Percentiles rank a stretch among this genome's conserved stretches.
Evolutionary conservation across 1,140 invertebrate genomes (phyloP).

Genomic region (Grapholita molesta): DNA sequence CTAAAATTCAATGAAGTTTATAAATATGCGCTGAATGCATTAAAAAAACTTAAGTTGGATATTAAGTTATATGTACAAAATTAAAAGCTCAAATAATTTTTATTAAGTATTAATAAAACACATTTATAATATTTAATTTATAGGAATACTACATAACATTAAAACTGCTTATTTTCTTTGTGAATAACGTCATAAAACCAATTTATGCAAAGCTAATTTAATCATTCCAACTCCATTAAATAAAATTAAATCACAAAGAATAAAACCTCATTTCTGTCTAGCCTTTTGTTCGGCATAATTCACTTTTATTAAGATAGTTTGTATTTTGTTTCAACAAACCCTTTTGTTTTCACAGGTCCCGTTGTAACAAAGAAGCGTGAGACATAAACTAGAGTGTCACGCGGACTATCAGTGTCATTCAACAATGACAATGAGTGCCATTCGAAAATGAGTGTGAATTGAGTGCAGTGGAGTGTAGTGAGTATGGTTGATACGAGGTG

Average conservation of each 20-base stretch:
- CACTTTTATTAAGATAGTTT: not conserved
- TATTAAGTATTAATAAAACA: no score
- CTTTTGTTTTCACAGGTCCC: not conserved
- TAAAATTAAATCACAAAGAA: not conserved
- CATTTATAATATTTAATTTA: no score
- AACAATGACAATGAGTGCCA: not conserved
- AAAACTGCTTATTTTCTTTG: not conserved
- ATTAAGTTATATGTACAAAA: no score
- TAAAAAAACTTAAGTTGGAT: no score
- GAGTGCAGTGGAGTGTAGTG: not conserved
- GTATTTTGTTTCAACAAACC: not conserved
- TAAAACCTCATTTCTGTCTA: not conserved
- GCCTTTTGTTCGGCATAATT: not conserved
- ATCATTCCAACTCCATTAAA: not conserved
- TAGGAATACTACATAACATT: not conserved
- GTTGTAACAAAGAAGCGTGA: not conserved
- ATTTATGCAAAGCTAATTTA: not conserved
- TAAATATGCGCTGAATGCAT: no score
- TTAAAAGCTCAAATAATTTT: no score
- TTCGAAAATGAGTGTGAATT: not conserved
- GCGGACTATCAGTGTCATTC: not conserved
- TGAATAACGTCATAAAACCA: not conserved
- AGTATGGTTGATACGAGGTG: constrained; percentile 40
- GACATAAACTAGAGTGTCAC: not conserved
- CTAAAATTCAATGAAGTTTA: no score